Evolutionary conservation across 1,140 invertebrate species (phyloP), one percentile per base, ranked within the genome.

Genomic region (Sarcophaga peregrina): DNA sequence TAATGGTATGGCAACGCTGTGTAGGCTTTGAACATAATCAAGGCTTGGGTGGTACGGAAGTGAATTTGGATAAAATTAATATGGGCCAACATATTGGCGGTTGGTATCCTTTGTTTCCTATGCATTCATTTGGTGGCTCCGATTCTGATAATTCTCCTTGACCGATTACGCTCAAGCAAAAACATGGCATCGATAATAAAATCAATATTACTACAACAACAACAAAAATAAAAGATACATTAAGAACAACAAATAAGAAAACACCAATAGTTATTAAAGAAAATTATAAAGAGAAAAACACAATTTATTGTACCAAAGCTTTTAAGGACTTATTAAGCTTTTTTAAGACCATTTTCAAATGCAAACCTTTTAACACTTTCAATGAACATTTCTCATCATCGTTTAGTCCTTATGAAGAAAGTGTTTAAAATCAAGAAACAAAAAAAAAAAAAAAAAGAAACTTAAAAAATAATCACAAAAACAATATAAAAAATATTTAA

Each of bases 41-140:
- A 81, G 95, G 95, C 0, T 91, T 97, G n/a, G 96, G 97, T 11
- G 96, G 96, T 13, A 95, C 94, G 0, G 96, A 96, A 90, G 93
- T 98, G 83, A 93, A 94, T 81, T 91, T 97, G 54, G 95, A 96
- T 88, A 92, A 93, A 84, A 90, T 97, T 45, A 93, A 95, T 17
- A 91, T 96, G n/a, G 93, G 94, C 25, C 93, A 94, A 86, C 92
- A 95, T 74, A 95, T 94, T 20, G 93, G 94, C 82, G 95, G 95
- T 73, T 97, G 96, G 96, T 98, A 97, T 91, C 95, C 95, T 84
- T 92, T 98, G 81, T 97, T 96, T 91, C 95, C 95, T 11, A 95
- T 94, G 83, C 93, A 94, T 85, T 93, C 93, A 20, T 90, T 94
- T 50, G 93, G 93, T 78, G 93, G 93, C 3, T 85, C 85, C 6